These are phyloP conservation scores for Melipona beecheii DNA, from an alignment of 2,888 invertebrate species.

Conservation along the genomic window DNA sequence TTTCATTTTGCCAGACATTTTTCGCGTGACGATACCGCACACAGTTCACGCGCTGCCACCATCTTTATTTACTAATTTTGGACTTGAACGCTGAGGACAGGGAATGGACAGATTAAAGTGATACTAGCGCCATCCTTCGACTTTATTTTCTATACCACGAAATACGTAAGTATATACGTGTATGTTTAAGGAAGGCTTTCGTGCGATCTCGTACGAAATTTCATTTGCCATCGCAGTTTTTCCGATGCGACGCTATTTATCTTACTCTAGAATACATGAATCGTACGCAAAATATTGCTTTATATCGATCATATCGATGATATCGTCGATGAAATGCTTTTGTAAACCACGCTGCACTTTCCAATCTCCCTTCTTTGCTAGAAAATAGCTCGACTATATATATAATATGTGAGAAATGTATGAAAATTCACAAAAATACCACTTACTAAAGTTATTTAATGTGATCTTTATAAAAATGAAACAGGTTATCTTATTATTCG, in stretches of 20 bases:
- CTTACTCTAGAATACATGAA: no score
- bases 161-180: no score
- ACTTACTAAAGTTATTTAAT: neutral
- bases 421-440: neutral
- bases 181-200: neutral
- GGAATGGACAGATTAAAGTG: conserved; percentile 32
- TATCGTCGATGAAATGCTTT: no score
- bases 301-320: no score
- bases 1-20: conserved; percentile 79
- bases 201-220: neutral
- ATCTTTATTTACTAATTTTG: conserved; percentile 84
- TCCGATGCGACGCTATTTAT: no score
- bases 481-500: neutral
- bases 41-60: conserved; percentile 79
- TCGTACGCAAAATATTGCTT: no score
- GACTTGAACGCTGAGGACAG: conserved; percentile 68
- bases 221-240: neutral
- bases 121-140: conserved; percentile 45
- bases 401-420: neutral
- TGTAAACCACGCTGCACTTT: no score
- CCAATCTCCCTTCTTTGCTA: neutral
- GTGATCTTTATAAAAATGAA: neutral
- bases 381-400: neutral
- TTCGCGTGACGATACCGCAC: conserved; percentile 76
- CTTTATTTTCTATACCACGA: conserved; percentile 1